These are phyloP conservation scores for Stegophylla sp. DNA, from an alignment of 2,888 invertebrate species.

Conservation along the genomic window DNA sequence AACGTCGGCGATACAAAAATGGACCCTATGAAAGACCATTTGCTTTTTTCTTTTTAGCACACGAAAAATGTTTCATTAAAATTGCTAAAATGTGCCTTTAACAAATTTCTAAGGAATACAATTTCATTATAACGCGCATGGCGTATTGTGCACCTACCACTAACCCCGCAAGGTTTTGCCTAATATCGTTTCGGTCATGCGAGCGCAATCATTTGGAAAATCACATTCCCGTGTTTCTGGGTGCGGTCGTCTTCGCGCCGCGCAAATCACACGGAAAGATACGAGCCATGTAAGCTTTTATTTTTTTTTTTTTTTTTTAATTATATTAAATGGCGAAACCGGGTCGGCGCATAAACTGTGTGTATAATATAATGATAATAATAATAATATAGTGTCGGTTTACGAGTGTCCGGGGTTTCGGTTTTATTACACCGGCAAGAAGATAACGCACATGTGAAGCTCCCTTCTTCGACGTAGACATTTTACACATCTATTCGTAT, in stretches of 20 bases:
- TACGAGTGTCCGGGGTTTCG: constrained; percentile 42
- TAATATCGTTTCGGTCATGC: constrained; percentile 34
- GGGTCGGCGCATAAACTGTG: neutral
- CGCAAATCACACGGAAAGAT: constrained; percentile 19
- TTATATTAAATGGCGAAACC: constrained; percentile 48
- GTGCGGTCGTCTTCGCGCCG: constrained; percentile 28
- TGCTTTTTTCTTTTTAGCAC: too few relatives aligned
- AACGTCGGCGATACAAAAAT: too few relatives aligned
- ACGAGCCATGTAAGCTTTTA: neutral
- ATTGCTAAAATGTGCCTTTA: too few relatives aligned
- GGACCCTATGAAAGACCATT: too few relatives aligned
- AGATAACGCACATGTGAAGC: constrained; percentile 56
- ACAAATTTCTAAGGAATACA: too few relatives aligned
- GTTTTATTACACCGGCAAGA: constrained; percentile 38
- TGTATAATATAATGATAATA: too few relatives aligned
- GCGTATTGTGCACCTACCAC: too few relatives aligned
- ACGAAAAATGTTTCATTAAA: too few relatives aligned
- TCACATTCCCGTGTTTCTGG: constrained; percentile 52
- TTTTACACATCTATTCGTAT: neutral
- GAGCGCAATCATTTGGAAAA: constrained; percentile 46
- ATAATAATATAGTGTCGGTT: neutral
- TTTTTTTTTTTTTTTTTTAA: too few relatives aligned
- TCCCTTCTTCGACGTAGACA: neutral
- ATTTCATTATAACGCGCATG: neutral
- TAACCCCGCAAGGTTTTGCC: neutral